phyloP scores from a whole-genome alignment of 2,888 invertebrate genomes.

The Arenicola marina region DNA sequence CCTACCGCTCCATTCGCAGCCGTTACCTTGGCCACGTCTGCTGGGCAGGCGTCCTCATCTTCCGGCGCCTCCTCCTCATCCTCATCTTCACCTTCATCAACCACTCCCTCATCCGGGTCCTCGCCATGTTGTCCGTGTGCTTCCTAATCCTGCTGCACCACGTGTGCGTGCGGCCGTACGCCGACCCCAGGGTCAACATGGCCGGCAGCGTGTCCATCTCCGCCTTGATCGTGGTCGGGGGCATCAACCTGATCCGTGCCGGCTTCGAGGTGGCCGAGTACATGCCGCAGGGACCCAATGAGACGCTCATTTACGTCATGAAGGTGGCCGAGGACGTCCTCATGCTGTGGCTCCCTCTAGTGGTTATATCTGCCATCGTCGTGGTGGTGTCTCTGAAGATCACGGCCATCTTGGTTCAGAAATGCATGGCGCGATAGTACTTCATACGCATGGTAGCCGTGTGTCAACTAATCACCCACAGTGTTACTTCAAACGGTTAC shows the following conservation, averaged over 20 bases:
- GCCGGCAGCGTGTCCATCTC: conserved; percentile 26
- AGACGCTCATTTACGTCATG: conserved; percentile 19
- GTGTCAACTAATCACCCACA: too few relatives aligned
- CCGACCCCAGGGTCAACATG: conserved; percentile 20
- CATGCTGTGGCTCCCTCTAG: conserved; percentile 28
- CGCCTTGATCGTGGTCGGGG: conserved; percentile 25
- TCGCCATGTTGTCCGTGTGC: conserved; percentile 20
- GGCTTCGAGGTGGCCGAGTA: conserved; percentile 31
- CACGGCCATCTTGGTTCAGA: too few relatives aligned
- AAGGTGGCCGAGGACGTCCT: conserved; percentile 23
- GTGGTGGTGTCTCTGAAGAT: neutral
- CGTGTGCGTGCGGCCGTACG: conserved; percentile 25
- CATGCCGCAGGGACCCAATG: conserved; percentile 28
- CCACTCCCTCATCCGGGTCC: conserved; percentile 20
- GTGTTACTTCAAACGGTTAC: too few relatives aligned
- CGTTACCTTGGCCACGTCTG: conserved; percentile 15
- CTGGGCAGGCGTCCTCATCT: conserved; percentile 29
- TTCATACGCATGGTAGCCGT: too few relatives aligned
- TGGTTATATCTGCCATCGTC: conserved; percentile 12
- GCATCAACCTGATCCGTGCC: conserved; percentile 29
- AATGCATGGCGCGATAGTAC: too few relatives aligned
- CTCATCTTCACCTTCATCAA: conserved; percentile 25
- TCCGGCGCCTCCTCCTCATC: conserved; percentile 18
- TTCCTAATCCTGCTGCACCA: conserved; percentile 23
- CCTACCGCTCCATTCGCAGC: conserved; percentile 19